A percentile compares a stretch with the other conserved stretches of the same genome.
These are phyloP conservation scores for Stenodema calcarata DNA, from an alignment of 2,888 invertebrate species.

Conservation along the genomic window DNA sequence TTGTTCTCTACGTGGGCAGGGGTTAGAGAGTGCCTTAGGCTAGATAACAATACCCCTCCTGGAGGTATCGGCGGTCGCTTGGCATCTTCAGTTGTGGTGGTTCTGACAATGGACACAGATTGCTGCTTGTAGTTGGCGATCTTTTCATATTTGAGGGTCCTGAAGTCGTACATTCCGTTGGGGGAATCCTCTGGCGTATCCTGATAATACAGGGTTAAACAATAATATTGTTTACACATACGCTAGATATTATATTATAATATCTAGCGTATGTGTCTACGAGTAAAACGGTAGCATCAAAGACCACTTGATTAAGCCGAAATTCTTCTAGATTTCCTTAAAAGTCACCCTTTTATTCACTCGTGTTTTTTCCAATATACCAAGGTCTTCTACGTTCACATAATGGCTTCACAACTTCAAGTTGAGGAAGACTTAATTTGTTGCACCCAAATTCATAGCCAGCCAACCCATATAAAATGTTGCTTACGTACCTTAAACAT, in stretches of 20 bases:
- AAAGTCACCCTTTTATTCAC: too few species aligned
- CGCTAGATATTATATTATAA: too few species aligned
- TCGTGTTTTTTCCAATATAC: too few species aligned
- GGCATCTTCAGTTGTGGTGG: background rate
- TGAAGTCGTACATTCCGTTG: constrained; percentile 3
- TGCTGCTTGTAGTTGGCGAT: constrained; percentile 41
- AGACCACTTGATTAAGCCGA: too few species aligned
- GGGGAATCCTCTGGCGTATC: constrained; percentile 3
- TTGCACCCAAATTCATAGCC: too few species aligned
- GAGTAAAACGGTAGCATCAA: too few species aligned
- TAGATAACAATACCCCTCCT: constrained; percentile 35
- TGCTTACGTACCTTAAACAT: constrained; percentile 30
- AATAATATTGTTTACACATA: too few species aligned
- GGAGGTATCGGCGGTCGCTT: constrained; percentile 36
- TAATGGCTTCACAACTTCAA: too few species aligned
- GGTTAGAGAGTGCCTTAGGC: constrained; percentile 8
- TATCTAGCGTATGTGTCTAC: too few species aligned
- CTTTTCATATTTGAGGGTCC: constrained; percentile 41
- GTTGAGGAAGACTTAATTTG: too few species aligned
- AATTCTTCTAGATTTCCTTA: too few species aligned
- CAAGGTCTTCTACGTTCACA: too few species aligned
- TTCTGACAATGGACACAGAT: background rate
- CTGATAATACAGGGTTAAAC: background rate
- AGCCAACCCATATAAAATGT: background rate
- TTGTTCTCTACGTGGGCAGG: background rate